Base-by-base conservation (phyloP, 2,797 vertebrate genomes). In the Pygocentrus nattereri region DNA sequence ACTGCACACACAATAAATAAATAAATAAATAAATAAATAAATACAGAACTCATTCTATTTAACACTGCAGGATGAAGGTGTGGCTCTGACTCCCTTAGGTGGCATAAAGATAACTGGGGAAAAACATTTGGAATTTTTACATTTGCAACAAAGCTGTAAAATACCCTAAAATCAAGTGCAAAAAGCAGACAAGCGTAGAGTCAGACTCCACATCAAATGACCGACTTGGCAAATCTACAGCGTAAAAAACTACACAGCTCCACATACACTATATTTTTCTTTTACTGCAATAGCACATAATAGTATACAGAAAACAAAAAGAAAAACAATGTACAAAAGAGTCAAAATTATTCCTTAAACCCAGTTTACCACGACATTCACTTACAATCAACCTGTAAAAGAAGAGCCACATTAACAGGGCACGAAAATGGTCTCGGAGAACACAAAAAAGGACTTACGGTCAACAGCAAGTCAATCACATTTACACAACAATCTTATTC, bases 221-320 rank as follows among this genome's bases (percentile, higher is more conserved):
- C 41, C 18, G 41, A n/a, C 2, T 5, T n/a, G 13, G 67, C 38
- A 47, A 69, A 69, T 69, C 67, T 44, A 3, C 19, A 38, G 1
- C 70, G 78, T 54, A 30, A 27, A 41, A 34, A 6, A 19, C 15
- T 30, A 27, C n/a, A 68, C 41, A 61, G 23, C 38, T 59, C 68
- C 49, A 62, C 74, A 41, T 31, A 54, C 74, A 82, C 52, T 67
- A 73, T 59, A 78, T 68, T 81, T 74, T 80, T 89, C 88, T 88
- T 94, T 94, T 95, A 95, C 94, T 94, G 91, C 91, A 94, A 90
- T 90, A 93, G 92, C 92, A 93, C 90, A 94, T 78, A 84, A 85
- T 62, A 41, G 64, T 83, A 65, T 85, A 84, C 56, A 83, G 80
- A 81, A 30, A 91, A 93, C 88, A 47, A 74, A 76, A 52, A 75